Conservation (phyloP, 1,140 invertebrate genomes). For the Cydia pomonella region DNA sequence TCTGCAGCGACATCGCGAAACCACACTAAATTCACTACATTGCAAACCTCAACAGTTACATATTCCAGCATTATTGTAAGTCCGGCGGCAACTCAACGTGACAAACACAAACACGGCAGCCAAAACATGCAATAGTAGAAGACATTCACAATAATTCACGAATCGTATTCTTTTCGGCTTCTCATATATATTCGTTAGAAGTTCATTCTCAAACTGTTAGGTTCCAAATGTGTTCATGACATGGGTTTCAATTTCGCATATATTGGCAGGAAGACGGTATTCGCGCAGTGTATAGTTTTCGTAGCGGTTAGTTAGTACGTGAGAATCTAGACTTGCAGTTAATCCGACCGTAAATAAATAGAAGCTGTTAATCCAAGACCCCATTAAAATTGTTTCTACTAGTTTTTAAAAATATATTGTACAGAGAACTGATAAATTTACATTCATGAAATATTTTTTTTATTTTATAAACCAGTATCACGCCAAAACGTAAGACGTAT, state of each 20-base stretch:
- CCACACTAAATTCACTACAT: background rate
- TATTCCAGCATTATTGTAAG: slow-evolving; percentile 46
- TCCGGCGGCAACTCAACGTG: slow-evolving; percentile 55
- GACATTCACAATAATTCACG: slow-evolving; percentile 63
- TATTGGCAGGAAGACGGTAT: slow-evolving; percentile 76
- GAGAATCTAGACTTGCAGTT: slow-evolving; percentile 28
- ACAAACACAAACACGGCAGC: slow-evolving; percentile 74
- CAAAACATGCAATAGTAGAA: slow-evolving; percentile 68
- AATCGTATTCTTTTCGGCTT: slow-evolving; percentile 59
- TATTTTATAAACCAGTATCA: slow-evolving; percentile 47
- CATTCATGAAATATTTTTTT: background rate
- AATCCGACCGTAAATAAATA: slow-evolving; percentile 17
- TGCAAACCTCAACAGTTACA: slow-evolving; percentile 24
- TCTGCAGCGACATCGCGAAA: background rate
- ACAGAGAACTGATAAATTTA: background rate
- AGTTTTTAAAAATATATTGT: background rate
- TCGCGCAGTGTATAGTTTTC: slow-evolving; percentile 49
- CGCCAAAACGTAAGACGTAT: slow-evolving; percentile 74
- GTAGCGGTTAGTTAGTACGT: slow-evolving; percentile 35
- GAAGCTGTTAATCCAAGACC: slow-evolving; percentile 15
- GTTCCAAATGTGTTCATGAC: slow-evolving; percentile 55
- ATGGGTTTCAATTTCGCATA: slow-evolving; percentile 47
- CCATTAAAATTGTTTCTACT: background rate
- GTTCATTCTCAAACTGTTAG: slow-evolving; percentile 68
- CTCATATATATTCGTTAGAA: slow-evolving; percentile 62